Percentiles rank a stretch among this genome's conserved stretches.
phyloP scores from a whole-genome alignment of 2,113 vertebrate species.

The Neoarius graeffei region DNA sequence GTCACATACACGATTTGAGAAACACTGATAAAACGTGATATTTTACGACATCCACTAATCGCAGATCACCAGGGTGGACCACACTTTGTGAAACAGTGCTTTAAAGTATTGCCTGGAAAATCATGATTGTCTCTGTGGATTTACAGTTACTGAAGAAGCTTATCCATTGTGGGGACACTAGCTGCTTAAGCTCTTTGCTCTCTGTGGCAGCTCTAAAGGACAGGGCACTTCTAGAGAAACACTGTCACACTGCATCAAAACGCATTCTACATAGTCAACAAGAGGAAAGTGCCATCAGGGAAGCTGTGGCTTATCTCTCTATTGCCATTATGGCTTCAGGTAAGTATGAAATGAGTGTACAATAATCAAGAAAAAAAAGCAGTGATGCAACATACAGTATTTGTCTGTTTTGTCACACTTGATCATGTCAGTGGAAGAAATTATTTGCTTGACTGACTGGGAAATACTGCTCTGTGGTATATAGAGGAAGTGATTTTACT shows the following conservation, averaged over 20 bases:
- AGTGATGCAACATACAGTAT: neutral
- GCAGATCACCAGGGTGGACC: too few species aligned
- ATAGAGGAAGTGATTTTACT: conserved; percentile 29
- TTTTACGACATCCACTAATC: too few species aligned
- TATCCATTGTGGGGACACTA: conserved; percentile 79
- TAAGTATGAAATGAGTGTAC: conserved; percentile 53
- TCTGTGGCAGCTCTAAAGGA: conserved; percentile 79
- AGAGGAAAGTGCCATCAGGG: conserved; percentile 71
- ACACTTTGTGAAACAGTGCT: too few species aligned
- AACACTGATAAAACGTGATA: too few species aligned
- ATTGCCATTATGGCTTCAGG: conserved; percentile 89
- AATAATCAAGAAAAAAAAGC: neutral
- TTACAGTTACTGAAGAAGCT: conserved; percentile 87
- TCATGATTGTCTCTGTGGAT: neutral
- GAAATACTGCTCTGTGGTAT: conserved; percentile 30
- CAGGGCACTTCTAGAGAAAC: conserved; percentile 72
- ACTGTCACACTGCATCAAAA: conserved; percentile 81
- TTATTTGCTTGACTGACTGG: neutral
- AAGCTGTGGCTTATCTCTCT: conserved; percentile 87
- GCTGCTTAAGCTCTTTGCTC: conserved; percentile 82
- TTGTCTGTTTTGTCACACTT: neutral
- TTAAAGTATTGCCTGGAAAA: neutral
- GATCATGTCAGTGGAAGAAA: conserved; percentile 9
- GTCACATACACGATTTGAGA: too few species aligned
- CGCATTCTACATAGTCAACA: conserved; percentile 71